These are phyloP conservation scores for Parapristionchus giblindavisi DNA, from an alignment of 2,888 invertebrate genomes.

Conservation along the genomic window DNA sequence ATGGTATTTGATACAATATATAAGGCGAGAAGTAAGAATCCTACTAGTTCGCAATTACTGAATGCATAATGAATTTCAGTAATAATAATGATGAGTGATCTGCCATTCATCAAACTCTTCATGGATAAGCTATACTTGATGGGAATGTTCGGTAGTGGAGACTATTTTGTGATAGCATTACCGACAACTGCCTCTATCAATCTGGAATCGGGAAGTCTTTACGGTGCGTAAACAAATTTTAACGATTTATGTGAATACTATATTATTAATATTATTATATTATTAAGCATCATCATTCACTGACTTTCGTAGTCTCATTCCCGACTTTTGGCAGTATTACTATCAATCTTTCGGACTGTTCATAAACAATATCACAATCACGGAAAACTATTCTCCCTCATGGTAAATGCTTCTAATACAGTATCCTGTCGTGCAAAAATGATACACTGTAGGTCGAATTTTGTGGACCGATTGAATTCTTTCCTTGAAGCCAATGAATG, in stretches of 20 bases:
- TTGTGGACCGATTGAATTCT: not conserved
- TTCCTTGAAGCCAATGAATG: slow-evolving; percentile 22
- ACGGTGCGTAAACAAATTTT: not conserved
- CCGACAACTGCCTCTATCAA: not conserved
- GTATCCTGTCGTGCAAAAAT: not conserved
- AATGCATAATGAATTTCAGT: not conserved
- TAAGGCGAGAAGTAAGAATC: slow-evolving; percentile 7
- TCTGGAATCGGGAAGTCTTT: not conserved
- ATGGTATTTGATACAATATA: slow-evolving; percentile 14
- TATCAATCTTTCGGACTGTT: not conserved
- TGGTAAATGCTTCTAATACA: not conserved
- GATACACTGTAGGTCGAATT: not conserved
- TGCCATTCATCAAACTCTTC: not conserved
- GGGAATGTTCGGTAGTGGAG: slow-evolving; percentile 21
- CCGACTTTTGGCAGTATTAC: not conserved
- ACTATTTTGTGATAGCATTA: slow-evolving; percentile 26
- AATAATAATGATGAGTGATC: not conserved
- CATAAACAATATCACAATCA: not conserved
- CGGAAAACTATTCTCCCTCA: not conserved
- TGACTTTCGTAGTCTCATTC: not conserved
- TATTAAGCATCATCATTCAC: not conserved
- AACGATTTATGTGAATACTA: not conserved
- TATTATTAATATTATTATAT: not conserved
- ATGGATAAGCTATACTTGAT: slow-evolving; percentile 33
- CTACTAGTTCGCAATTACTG: not conserved